Base-by-base conservation (phyloP, 2,113 vertebrate genomes). In the Ageneiosus marmoratus region DNA sequence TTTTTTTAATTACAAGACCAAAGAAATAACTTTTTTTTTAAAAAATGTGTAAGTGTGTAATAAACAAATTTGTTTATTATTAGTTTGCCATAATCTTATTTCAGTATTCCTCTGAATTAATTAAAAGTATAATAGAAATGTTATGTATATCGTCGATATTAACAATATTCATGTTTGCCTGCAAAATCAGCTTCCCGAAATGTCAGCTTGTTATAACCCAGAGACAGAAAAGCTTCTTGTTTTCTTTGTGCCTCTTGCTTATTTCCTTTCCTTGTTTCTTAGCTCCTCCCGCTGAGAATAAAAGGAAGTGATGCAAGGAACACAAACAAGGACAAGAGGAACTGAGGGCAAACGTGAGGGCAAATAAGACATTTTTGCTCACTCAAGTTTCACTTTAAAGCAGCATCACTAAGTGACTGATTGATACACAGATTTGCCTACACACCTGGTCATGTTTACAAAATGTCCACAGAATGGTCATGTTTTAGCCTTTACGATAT, bases 301-400 rank as follows among this genome's bases (percentile, higher is more conserved):
- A 55, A 60, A 60, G 53, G 53, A 78, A 78, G 34, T 78, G 34
- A 78, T 78, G 32, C 55, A 46, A 60, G 76, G 55, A 44, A 78
- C 75, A 56, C n/a, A 77, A 77, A 77, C 75, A 56, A 37, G 32
- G 53, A 58, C 76, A 78, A 78, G 76, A 46, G 24, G 37, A 60
- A 77, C 53, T 41, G 32, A 46, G 51, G 74, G 74, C 29, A 55
- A 77, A 77, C 56, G 74, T 56, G 32, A 55, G 22, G 29, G 32
- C 73, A 55, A 29, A 51, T 15, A 48, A 74, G n/a, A 32, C 46
- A 74, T 74, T 51, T 74, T 50, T 50, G 69, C 27, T 74, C 46
- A 51, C 70, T 48, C 27, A 55, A 22, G 29, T 56, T 77, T 56
- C 74, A 77, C 74, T 77, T 56, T 55, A 77, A 56, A 34, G 18